A percentile compares a stretch with the other conserved stretches of the same genome.
phyloP scores from a whole-genome alignment of 2,797 vertebrate species.

The Acrocephalus scirpaceus region DNA sequence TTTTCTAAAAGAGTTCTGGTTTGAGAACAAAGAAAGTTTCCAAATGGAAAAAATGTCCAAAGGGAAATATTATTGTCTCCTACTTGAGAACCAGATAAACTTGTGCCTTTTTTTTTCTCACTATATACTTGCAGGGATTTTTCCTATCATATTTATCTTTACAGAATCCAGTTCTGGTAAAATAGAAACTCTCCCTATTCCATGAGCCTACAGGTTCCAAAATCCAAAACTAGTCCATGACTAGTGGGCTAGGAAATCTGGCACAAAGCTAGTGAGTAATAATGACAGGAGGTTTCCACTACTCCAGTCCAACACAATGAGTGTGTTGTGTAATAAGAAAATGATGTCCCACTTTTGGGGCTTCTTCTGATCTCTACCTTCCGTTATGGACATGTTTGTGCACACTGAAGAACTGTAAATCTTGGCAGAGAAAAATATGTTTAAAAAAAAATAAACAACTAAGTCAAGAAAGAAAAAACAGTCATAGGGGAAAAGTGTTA shows the following conservation, averaged over 20 bases:
- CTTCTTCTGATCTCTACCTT: background rate
- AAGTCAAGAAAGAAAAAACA: background rate
- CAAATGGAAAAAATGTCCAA: background rate
- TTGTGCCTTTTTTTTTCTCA: background rate
- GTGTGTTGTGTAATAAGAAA: background rate
- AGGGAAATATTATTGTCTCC: background rate
- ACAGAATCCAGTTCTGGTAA: background rate
- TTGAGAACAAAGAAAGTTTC: background rate
- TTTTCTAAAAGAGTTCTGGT: background rate
- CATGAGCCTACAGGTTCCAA: background rate
- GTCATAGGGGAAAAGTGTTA: background rate
- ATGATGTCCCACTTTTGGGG: background rate
- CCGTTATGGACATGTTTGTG: background rate
- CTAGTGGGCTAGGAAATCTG: background rate
- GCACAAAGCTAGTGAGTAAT: background rate
- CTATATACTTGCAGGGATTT: rapidly evolving
- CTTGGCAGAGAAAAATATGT: background rate
- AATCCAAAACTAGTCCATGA: background rate
- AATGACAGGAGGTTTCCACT: background rate
- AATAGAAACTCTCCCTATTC: background rate
- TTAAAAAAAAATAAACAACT: no score
- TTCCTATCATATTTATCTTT: background rate
- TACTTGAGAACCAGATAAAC: background rate
- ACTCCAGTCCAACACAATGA: background rate
- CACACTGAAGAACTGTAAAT: background rate